Evolutionary conservation across 2,113 vertebrate genomes (phyloP), one percentile per base, ranked within the genome.

Genomic region (Myiagra hebetior): DNA sequence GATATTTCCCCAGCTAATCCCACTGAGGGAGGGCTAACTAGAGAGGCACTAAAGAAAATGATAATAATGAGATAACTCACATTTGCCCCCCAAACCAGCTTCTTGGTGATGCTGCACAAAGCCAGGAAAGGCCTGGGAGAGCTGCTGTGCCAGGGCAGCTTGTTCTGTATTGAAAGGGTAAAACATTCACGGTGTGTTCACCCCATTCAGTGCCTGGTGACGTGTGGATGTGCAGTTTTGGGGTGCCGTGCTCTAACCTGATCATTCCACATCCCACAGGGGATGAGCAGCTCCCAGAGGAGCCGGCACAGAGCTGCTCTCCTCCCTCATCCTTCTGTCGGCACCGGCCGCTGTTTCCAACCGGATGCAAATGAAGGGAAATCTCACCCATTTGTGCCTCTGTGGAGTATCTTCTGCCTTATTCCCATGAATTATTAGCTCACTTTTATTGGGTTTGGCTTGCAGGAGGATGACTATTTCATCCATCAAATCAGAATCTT

Each of bases 401-500:
- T 26, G 63, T 57, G 21, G 37, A 97, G 93, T 53, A 87, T 94
- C 97, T 97, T 97, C 97, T 87, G 81, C 97, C 89, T 95, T 78
- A 78, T 91, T 97, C 92, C 93, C 93, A 53, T 88, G 60, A 52
- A 67, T 97, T 97, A 97, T 88, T 95, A 98, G 91, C 96, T 95
- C 93, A 94, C 91, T 97, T 98, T 98, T 98, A 98, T 96, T 97
- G 97, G 96, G 96, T 22, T 97, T 98, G 97, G 97, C 98, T 98
- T 91, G 97, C 97, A 95, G 96, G 91, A 97, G 22, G 95, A 96
- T 64, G 93, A 69, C 92, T 96, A 94, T 97, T 98, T 95, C 98
- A 98, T 98, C 98, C 98, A 97, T 98, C 98, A 98, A 86, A 94
- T 92, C 94, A 53, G 94, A 96, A 91, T 97, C 83, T 93, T 97